Percentiles rank a stretch among this genome's conserved stretches.
Evolutionary conservation across 2,113 vertebrate genomes (phyloP).

Genomic region (Sialia sialis): DNA sequence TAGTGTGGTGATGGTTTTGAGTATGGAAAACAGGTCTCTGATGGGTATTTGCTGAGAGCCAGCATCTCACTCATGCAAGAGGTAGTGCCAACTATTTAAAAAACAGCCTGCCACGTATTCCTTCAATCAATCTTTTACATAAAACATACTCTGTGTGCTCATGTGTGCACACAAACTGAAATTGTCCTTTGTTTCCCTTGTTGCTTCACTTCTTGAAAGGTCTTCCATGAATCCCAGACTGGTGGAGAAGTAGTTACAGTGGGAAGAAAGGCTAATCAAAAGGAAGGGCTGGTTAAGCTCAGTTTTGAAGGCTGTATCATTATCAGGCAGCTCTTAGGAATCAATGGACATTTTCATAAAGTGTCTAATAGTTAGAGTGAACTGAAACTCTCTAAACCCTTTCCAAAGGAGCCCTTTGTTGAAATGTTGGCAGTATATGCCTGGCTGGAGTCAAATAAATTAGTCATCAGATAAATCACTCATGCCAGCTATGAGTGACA

Average conservation of each 20-base stretch:
- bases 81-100: background rate
- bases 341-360: background rate
- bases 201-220: background rate
- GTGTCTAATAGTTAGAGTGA: background rate
- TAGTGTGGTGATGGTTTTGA: background rate
- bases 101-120: background rate
- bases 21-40: background rate
- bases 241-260: background rate
- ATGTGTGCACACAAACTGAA: background rate
- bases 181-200: background rate
- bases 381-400: background rate
- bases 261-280: background rate
- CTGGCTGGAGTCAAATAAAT: conserved; percentile 29
- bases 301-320: background rate
- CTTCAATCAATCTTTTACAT: background rate
- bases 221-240: background rate
- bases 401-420: conserved; percentile 40
- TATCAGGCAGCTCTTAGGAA: background rate
- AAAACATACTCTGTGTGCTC: background rate
- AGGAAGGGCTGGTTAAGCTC: background rate
- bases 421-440: conserved; percentile 12
- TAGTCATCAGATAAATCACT: conserved; percentile 52
- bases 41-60: background rate
- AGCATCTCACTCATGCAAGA: background rate
- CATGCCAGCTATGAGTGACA: conserved; percentile 28